A percentile compares a stretch with the other conserved stretches of the same genome.
Evolutionary conservation across 2,113 vertebrate species (phyloP).

Genomic region (Strix aluco): DNA sequence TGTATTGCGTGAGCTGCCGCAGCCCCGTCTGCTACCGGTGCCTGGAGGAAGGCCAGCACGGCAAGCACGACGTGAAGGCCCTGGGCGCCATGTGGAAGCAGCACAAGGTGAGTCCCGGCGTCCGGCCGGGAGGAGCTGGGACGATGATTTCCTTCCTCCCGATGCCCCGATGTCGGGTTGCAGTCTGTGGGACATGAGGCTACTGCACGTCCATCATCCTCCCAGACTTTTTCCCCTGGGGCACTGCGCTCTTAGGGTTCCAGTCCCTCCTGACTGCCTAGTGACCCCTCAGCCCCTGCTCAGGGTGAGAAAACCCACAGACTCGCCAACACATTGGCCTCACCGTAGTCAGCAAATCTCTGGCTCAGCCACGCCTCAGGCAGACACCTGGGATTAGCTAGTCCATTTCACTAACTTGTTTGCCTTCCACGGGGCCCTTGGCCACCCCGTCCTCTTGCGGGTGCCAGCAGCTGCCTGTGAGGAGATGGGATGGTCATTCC

Average conservation of each 20-base stretch:
- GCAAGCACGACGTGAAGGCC: conserved; percentile 89
- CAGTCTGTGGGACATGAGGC: no score
- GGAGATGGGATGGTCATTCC: neutral
- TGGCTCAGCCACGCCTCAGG: neutral
- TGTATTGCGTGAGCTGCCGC: conserved; percentile 90
- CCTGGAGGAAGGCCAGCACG: conserved; percentile 89
- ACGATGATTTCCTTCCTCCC: no score
- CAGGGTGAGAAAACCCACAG: neutral
- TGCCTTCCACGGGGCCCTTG: neutral
- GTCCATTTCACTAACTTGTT: neutral
- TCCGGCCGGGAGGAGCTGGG: neutral
- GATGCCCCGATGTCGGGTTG: accelerated
- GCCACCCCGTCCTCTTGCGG: accelerated
- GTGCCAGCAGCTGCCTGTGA: neutral
- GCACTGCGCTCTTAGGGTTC: neutral
- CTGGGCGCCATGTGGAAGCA: conserved; percentile 93
- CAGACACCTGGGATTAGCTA: neutral
- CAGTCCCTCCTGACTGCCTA: neutral
- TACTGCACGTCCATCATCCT: neutral
- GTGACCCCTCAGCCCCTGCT: accelerated
- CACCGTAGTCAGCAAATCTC: no score
- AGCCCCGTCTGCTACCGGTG: conserved; percentile 90
- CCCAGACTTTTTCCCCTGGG: neutral
- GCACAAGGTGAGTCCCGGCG: conserved; percentile 86
- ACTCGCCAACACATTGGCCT: neutral